These are phyloP conservation scores for Alaudala cheleensis DNA, from an alignment of 2,113 vertebrate species.

Conservation along the genomic window DNA sequence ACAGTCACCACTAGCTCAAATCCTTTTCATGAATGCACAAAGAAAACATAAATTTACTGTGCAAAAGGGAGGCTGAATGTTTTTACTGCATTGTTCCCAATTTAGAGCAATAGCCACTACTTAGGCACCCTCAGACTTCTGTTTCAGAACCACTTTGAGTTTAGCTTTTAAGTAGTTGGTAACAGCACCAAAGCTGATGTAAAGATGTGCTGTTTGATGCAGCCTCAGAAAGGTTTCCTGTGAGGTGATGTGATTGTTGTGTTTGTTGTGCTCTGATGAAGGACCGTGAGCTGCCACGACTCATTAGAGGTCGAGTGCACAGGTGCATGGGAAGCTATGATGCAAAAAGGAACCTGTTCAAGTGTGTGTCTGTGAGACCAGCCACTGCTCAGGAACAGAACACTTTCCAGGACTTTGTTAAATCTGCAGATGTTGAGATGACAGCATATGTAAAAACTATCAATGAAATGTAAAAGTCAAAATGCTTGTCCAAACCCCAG, in stretches of 20 bases:
- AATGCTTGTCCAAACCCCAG: neutral
- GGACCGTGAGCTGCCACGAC: conserved; percentile 89
- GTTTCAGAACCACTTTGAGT: neutral
- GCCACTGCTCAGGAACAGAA: conserved; percentile 84
- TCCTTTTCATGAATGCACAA: neutral
- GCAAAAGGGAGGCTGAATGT: neutral
- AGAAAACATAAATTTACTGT: neutral
- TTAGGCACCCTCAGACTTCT: neutral
- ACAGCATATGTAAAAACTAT: conserved; percentile 73
- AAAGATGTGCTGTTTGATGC: neutral
- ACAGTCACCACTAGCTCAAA: neutral
- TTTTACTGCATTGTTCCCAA: neutral
- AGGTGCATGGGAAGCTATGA: conserved; percentile 93
- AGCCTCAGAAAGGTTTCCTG: neutral
- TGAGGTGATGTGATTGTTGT: neutral
- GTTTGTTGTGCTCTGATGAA: conserved; percentile 62
- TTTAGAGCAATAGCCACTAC: neutral
- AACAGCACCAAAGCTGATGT: neutral
- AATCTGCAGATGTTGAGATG: conserved; percentile 83
- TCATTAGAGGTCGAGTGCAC: conserved; percentile 90
- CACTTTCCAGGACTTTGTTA: conserved; percentile 83
- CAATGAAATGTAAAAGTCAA: conserved; percentile 76
- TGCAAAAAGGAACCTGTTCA: conserved; percentile 79
- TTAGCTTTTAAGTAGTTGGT: neutral
- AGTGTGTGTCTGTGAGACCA: conserved; percentile 88